Evolutionary conservation across 1,140 invertebrate genomes (phyloP), one percentile per base, ranked within the genome.

Genomic region (Hypsibius dujardini): DNA sequence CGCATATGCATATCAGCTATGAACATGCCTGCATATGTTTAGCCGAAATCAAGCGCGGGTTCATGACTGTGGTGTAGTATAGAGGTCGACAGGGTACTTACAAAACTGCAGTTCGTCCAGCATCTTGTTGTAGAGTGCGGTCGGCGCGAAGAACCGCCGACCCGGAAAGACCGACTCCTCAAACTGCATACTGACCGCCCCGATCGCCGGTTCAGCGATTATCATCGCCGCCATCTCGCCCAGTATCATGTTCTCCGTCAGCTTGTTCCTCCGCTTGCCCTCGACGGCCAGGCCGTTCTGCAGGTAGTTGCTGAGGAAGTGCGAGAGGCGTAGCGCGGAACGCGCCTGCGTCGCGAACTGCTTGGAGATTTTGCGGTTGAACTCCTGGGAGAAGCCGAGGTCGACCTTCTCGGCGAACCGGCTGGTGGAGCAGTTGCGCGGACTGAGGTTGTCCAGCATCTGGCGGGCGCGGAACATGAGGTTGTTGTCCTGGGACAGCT

Each of bases 261-360:
- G 42, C 42, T 67, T 67, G 62, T 67, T 67, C 62, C 42, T 7
- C 12, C 62, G 62, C 45, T 42, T 67, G 3, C 62, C 62, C 7
- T 67, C 62, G 3, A 67, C 62, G 42, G 42, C 42, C 3, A 67
- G 12, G 42, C 62, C 76, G 71, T 81, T 81, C 73, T 81, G 80
- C 56, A 79, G 70, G 74, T 80, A 81, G 72, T 78, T 77, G 62
- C 78, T 78, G 2, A 81, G 71, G 73, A 81, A 81, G 73, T 81
- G 80, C n/a, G 80, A 76, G 72, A 81, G 73, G 3, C 80, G 74
- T 28, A 81, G 72, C 1, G 79, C 80, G 15, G 78, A 77, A 47
- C 80, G 73, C 28, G 78, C 80, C 46, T 77, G 77, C 0, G 75
- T 71, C 70, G 79, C 77, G 70, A 80, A 80, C 72, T 79, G 77